phyloP scores from a whole-genome alignment of 2,797 vertebrate species.

The Amblyraja radiata region DNA sequence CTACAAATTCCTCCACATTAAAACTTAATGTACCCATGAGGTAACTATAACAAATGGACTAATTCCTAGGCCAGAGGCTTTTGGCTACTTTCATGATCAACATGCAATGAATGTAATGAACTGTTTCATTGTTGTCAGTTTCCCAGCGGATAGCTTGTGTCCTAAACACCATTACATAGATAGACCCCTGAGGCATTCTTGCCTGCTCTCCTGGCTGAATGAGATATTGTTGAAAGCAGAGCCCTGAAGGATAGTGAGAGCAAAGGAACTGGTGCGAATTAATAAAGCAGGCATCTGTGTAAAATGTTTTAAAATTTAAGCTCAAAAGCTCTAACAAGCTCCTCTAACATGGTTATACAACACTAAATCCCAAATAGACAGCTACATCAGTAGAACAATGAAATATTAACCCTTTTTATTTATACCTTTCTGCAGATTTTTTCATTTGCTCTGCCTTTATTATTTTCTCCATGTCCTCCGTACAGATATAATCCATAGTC shows the following conservation, averaged over 20 bases:
- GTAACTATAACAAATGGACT: not conserved
- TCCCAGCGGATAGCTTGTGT: not conserved
- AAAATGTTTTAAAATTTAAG: not conserved
- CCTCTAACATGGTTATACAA: not conserved
- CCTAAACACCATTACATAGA: not conserved
- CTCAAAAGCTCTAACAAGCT: not conserved
- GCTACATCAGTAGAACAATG: not conserved
- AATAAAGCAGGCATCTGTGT: not conserved
- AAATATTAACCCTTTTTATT: conserved; percentile 2
- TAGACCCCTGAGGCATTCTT: not conserved
- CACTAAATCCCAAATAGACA: not conserved
- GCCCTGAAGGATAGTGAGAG: not conserved
- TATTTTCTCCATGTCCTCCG: not conserved
- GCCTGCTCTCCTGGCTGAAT: not conserved
- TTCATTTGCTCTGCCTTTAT: not conserved
- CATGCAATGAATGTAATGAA: not conserved
- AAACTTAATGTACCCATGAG: not conserved
- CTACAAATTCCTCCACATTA: not conserved
- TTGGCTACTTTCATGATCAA: not conserved
- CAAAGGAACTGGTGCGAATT: not conserved
- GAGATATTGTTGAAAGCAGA: not conserved
- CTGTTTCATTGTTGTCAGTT: not conserved
- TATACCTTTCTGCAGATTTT: not conserved
- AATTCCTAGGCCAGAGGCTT: not conserved
- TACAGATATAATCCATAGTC: too few relatives aligned